These are phyloP conservation scores for Aleiodes sp. DNA, from an alignment of 1,140 invertebrate genomes.

Conservation along the genomic window DNA sequence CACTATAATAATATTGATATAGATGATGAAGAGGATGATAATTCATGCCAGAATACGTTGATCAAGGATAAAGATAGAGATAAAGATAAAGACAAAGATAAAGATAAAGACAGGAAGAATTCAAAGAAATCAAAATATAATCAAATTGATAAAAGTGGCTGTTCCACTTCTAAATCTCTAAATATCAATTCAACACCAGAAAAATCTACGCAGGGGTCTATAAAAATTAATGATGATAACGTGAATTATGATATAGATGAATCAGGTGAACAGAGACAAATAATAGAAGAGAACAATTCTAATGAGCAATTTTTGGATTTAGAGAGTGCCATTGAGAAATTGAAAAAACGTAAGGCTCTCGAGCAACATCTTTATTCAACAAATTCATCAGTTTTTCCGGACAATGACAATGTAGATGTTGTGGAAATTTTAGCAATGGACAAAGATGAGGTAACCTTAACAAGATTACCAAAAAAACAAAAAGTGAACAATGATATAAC, in stretches of 20 bases:
- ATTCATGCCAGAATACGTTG: conserved; percentile 49
- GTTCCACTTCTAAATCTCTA: conserved; percentile 48
- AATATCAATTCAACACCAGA: conserved; percentile 46
- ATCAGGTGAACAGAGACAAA: neutral
- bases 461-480: conserved; percentile 58
- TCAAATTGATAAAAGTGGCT: neutral
- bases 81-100: conserved; percentile 35
- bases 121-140: neutral
- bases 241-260: no score
- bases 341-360: conserved; percentile 61
- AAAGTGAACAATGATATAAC: conserved; percentile 56
- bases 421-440: conserved; percentile 63
- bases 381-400: conserved; percentile 23
- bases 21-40: conserved; percentile 68
- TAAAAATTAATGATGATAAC: conserved; percentile 32
- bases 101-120: neutral
- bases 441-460: conserved; percentile 61
- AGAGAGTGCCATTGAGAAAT: conserved; percentile 59
- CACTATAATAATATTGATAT: conserved; percentile 76
- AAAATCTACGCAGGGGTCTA: conserved; percentile 52
- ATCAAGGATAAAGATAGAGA: conserved; percentile 67
- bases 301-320: conserved; percentile 50
- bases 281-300: conserved; percentile 15
- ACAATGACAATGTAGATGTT: conserved; percentile 44
- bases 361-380: conserved; percentile 41